Evolutionary conservation across 2,888 invertebrate species (phyloP).

Genomic region (Nipponacmea schrenckii): DNA sequence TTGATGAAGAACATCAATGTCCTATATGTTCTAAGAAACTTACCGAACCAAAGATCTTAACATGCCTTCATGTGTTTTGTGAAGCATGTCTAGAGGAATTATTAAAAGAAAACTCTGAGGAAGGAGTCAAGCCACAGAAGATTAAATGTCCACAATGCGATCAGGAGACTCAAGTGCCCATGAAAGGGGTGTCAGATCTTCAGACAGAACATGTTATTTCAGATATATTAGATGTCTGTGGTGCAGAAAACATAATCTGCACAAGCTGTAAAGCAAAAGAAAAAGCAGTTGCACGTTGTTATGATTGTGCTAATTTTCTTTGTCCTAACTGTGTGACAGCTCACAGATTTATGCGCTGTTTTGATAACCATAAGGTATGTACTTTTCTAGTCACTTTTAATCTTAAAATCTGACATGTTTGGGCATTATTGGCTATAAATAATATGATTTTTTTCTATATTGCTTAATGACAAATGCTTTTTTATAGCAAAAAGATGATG

Average conservation of each 20-base stretch:
- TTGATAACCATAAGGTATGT: constrained; percentile 83
- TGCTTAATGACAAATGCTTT: not conserved
- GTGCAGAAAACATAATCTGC: constrained; percentile 79
- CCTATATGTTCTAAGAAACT: constrained; percentile 71
- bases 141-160: constrained; percentile 73
- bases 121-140: constrained; percentile 4
- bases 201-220: constrained; percentile 88
- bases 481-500: too few relatives aligned
- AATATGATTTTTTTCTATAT: not conserved
- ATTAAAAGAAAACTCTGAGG: constrained; percentile 63
- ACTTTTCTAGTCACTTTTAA: not conserved
- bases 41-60: constrained; percentile 85
- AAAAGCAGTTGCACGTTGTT: constrained; percentile 91
- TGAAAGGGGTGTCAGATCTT: constrained; percentile 76
- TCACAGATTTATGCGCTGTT: constrained; percentile 96
- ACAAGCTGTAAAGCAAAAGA: constrained; percentile 96
- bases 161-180: constrained; percentile 78
- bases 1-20: constrained; percentile 51
- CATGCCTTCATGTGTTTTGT: constrained; percentile 95
- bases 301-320: constrained; percentile 92
- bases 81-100: constrained; percentile 88
- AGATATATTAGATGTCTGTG: constrained; percentile 68
- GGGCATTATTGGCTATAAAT: not conserved
- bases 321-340: constrained; percentile 95
- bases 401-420: too few relatives aligned